phyloP scores from a whole-genome alignment of 2,888 invertebrate genomes.

The Diplazon laetatorius region DNA sequence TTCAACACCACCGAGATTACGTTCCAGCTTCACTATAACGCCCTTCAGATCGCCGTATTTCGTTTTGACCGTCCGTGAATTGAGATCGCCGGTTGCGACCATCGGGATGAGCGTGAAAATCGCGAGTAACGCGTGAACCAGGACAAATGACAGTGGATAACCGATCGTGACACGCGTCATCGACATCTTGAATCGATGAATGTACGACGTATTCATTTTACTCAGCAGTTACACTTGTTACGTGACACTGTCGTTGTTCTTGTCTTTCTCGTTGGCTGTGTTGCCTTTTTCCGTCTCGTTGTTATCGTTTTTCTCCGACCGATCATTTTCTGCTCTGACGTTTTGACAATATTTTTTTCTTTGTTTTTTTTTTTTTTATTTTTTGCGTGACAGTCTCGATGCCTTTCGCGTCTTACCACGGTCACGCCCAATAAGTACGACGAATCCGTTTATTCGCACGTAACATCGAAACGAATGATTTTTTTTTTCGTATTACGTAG shows the following conservation, averaged over 20 bases:
- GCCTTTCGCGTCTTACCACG: conserved; percentile 16
- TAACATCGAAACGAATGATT: conserved; percentile 34
- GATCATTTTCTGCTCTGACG: conserved; percentile 53
- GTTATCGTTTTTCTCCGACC: conserved; percentile 29
- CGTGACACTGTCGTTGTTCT: conserved; percentile 9
- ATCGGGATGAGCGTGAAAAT: conserved; percentile 71
- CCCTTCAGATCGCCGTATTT: conserved; percentile 95
- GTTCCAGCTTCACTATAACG: conserved; percentile 91
- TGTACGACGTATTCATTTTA: conserved; percentile 9
- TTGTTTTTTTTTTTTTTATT: neutral
- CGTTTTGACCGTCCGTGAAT: conserved; percentile 93
- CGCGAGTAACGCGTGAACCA: conserved; percentile 65
- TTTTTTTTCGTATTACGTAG: conserved; percentile 31
- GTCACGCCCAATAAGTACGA: conserved; percentile 43
- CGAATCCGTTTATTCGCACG: conserved; percentile 15
- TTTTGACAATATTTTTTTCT: neutral
- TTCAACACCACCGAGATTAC: conserved; percentile 91
- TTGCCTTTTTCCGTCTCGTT: conserved; percentile 35
- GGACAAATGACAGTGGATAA: conserved; percentile 39
- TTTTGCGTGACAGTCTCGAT: too few relatives aligned
- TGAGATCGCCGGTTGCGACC: conserved; percentile 82
- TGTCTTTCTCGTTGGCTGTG: conserved; percentile 12
- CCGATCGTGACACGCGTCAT: conserved; percentile 44
- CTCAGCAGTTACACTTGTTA: conserved; percentile 26
- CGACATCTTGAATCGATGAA: conserved; percentile 69